Conservation (phyloP, 2,797 vertebrate species). For the Bradypus variegatus region DNA sequence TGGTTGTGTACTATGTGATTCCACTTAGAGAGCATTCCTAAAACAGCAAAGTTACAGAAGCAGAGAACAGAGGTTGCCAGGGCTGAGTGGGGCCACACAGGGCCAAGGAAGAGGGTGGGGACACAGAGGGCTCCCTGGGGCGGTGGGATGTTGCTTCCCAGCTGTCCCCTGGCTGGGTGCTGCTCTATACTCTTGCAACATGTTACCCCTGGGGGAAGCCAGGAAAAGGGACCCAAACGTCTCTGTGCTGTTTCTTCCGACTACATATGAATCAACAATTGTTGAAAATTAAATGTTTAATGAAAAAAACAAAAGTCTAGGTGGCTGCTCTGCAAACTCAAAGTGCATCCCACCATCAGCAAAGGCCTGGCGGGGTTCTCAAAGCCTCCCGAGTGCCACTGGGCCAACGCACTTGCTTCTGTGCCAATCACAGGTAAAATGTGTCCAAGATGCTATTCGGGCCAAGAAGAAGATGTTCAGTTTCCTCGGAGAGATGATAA, state of each 20-base stretch:
- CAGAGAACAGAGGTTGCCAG: rapidly evolving
- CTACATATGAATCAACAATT: rapidly evolving
- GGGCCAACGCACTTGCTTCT: rapidly evolving
- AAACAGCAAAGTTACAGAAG: neutral
- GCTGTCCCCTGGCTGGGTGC: neutral
- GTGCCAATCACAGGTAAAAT: constrained; percentile 72
- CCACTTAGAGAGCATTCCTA: rapidly evolving
- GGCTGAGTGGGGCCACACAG: neutral
- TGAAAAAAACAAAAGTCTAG: no score
- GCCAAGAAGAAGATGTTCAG: constrained; percentile 73
- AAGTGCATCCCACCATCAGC: rapidly evolving
- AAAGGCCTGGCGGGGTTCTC: rapidly evolving
- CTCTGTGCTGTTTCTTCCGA: neutral
- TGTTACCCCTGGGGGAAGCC: rapidly evolving
- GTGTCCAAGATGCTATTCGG: constrained; percentile 76
- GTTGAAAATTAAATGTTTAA: neutral
- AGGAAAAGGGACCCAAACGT: rapidly evolving
- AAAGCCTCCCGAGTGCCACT: rapidly evolving
- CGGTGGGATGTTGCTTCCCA: neutral
- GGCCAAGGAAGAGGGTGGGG: neutral
- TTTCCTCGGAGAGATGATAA: constrained; percentile 75
- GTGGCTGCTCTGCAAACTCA: neutral
- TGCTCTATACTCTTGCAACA: rapidly evolving
- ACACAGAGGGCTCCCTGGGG: neutral
- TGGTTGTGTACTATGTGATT: rapidly evolving